phyloP scores from a whole-genome alignment of 2,797 vertebrate species.

The Darevskia mixta region DNA sequence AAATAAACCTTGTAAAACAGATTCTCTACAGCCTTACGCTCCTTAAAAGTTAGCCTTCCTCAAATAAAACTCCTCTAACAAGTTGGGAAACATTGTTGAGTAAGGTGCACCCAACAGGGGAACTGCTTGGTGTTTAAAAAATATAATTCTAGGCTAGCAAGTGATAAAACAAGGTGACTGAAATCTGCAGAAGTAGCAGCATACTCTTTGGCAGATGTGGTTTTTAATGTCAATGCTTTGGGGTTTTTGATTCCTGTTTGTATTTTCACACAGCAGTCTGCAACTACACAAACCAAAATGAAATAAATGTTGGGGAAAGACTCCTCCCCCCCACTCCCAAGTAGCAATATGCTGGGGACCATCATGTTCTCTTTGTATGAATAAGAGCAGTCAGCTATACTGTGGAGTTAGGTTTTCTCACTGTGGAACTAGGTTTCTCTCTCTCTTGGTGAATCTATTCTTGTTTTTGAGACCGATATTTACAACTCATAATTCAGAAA shows the following conservation, averaged over 20 bases:
- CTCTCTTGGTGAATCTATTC: not conserved
- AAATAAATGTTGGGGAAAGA: not conserved
- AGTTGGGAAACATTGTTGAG: not conserved
- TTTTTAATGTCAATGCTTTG: not conserved
- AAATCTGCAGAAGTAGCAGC: not conserved
- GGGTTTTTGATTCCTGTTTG: not conserved
- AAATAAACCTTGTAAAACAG: not conserved
- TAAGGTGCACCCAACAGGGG: not conserved
- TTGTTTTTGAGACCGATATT: not conserved
- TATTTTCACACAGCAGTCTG: not conserved
- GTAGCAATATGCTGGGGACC: not conserved
- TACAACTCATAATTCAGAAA: not conserved
- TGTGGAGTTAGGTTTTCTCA: not conserved
- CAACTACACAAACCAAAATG: not conserved
- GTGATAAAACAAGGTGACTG: not conserved
- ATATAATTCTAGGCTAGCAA: not conserved
- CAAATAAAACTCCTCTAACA: not conserved
- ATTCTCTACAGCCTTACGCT: not conserved
- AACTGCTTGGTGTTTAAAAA: not conserved
- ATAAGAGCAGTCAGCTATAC: not conserved
- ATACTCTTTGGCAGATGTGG: not conserved
- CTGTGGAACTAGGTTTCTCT: too few relatives aligned
- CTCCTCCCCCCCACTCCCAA: not conserved
- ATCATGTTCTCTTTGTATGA: not conserved
- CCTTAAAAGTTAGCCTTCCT: not conserved